phyloP scores from a whole-genome alignment of 2,797 vertebrate genomes.

The Catostomus latipinnis region DNA sequence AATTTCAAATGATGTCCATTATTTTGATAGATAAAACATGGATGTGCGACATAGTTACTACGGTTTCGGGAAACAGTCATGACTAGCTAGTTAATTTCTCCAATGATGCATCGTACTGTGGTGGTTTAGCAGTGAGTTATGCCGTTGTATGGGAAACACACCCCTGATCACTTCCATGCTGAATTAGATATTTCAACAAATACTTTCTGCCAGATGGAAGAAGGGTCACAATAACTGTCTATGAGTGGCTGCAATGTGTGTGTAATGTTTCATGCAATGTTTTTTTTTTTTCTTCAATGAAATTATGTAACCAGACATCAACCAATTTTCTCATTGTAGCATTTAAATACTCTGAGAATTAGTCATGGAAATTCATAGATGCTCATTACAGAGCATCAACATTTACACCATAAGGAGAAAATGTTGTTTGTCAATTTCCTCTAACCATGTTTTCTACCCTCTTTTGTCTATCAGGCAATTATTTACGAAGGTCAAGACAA shows the following conservation, averaged over 20 bases:
- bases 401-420: slow-evolving; percentile 7
- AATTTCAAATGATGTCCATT: too few species aligned
- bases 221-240: slow-evolving; percentile 37
- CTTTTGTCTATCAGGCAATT: slow-evolving; percentile 80
- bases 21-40: too few species aligned
- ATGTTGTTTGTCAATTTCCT: slow-evolving; percentile 22
- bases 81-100: too few species aligned
- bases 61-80: too few species aligned
- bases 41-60: too few species aligned
- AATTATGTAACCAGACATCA: slow-evolving; percentile 39
- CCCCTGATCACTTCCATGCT: slow-evolving; percentile 50
- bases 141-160: too few species aligned
- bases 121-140: too few species aligned
- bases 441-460: slow-evolving; percentile 37
- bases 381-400: background rate
- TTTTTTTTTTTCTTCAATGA: slow-evolving; percentile 42
- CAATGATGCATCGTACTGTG: too few species aligned
- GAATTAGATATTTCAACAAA: slow-evolving; percentile 22
- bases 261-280: slow-evolving; percentile 53
- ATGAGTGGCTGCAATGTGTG: slow-evolving; percentile 33
- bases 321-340: slow-evolving; percentile 32
- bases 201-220: background rate
- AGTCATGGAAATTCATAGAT: slow-evolving; percentile 42
- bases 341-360: slow-evolving; percentile 20
- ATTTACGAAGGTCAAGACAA: slow-evolving; percentile 99